Conservation (phyloP, 2,113 vertebrate species). For the Varanus salvator region DNA sequence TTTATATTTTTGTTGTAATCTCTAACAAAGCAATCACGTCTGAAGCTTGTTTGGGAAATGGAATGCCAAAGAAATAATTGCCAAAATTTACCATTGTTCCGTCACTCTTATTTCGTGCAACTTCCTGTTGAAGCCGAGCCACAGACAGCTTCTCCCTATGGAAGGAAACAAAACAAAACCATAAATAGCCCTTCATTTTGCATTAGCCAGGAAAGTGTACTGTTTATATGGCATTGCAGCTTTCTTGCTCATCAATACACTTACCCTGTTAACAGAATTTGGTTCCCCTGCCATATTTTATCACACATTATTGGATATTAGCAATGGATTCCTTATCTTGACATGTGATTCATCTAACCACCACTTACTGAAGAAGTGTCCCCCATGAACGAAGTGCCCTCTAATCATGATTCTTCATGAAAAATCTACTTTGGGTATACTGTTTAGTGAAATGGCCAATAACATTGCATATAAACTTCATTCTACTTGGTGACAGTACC, state of each 20-base stretch:
- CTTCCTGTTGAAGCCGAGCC: slow-evolving; percentile 90
- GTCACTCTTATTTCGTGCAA: slow-evolving; percentile 87
- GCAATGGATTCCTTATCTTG: background rate
- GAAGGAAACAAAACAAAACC: slow-evolving; percentile 62
- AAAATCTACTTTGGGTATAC: background rate
- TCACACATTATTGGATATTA: background rate
- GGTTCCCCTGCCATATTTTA: slow-evolving; percentile 32
- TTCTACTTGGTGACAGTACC: background rate
- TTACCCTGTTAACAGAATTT: slow-evolving; percentile 36
- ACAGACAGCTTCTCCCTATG: slow-evolving; percentile 91
- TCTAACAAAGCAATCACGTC: background rate
- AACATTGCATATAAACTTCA: background rate
- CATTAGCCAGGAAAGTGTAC: background rate
- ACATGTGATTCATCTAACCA: slow-evolving; percentile 47
- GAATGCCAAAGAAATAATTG: background rate
- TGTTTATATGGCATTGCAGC: background rate
- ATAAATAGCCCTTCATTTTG: slow-evolving; percentile 55
- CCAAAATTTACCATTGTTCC: slow-evolving; percentile 87
- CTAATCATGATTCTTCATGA: background rate
- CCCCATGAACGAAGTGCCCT: background rate
- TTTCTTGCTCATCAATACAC: slow-evolving; percentile 51
- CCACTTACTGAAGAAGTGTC: slow-evolving; percentile 40
- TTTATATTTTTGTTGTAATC: slow-evolving; percentile 33
- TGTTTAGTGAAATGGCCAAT: background rate
- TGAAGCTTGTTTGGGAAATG: background rate